A percentile compares a stretch with the other conserved stretches of the same genome.
Evolutionary conservation across 2,888 invertebrate species (phyloP).

Genomic region (Dicranocentrus wangi): DNA sequence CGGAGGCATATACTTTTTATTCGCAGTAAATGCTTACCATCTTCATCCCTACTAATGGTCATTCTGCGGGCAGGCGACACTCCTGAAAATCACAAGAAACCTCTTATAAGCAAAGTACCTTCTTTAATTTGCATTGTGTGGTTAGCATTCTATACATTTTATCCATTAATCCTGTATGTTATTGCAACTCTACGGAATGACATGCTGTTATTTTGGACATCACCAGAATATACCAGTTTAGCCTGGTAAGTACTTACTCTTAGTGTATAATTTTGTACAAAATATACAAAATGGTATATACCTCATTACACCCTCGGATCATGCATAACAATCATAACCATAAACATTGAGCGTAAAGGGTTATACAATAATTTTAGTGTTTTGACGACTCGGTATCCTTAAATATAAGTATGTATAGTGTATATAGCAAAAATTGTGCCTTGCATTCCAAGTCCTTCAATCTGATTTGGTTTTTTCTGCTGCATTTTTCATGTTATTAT

Average conservation of each 20-base stretch:
- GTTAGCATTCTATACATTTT: conserved; percentile 7
- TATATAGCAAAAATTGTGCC: too few relatives aligned
- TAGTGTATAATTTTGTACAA: not conserved
- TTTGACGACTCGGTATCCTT: not conserved
- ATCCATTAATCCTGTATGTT: conserved; percentile 11
- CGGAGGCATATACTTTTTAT: too few relatives aligned
- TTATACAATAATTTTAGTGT: too few relatives aligned
- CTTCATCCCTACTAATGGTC: conserved; percentile 68
- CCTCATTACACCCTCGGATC: not conserved
- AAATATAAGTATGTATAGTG: not conserved
- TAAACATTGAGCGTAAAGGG: not conserved
- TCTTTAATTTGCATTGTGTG: not conserved
- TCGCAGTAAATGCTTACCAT: conserved; percentile 63
- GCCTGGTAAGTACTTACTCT: not conserved
- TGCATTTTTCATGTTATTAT: too few relatives aligned
- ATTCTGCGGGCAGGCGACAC: conserved; percentile 71
- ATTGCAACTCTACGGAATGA: not conserved
- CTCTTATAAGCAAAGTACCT: not conserved
- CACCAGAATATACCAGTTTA: conserved; percentile 6
- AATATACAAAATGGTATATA: not conserved
- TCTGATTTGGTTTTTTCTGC: too few relatives aligned
- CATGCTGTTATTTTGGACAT: conserved; percentile 14
- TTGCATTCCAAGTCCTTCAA: too few relatives aligned
- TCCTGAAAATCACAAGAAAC: conserved; percentile 60
- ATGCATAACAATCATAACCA: conserved; percentile 9